Evolutionary conservation across 1,140 invertebrate genomes (phyloP), one percentile per base, ranked within the genome.

Genomic region (Lepidurus arcticus): DNA sequence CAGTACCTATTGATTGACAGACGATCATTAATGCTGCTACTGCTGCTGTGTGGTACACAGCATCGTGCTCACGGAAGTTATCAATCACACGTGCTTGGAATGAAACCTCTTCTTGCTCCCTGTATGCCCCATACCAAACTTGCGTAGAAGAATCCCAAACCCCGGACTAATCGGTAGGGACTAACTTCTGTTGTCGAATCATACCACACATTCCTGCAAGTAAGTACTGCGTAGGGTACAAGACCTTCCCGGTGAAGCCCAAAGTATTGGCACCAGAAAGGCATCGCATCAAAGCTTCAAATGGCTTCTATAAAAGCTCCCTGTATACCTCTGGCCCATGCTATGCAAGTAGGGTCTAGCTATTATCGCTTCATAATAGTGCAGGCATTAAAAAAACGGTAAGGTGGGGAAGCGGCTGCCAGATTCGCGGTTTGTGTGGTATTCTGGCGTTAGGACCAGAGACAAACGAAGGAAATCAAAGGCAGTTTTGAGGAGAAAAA

Each of bases 31-130:
- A 34, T 34, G 34, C 34, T 65, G 47, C 47, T 65, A 6, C 47
- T 21, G 21, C 13, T 65, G 53, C 53, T 21, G n/a, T 65, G 53
- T 65, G 53, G 53, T 65, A 65, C 53, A 9, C 53, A 65, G 8
- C 53, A 65, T 21, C 53, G 53, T 65, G 53, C 53, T 65, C 53
- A 65, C 53, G 21, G 16, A 21, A 65, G 53, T 65, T 65, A 65
- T 65, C 53, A 65, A 65, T 65, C 53, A 65, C 53, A 65, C 53
- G 53, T 65, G 53, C 53, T 65, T 21, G 13, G 53, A 65, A 65
- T 65, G 53, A 9, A 65, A 65, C 53, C 21, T 21, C 6, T 7
- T 65, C 9, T 21, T 65, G 53, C 16, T 65, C 16, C 53, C 53
- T 16, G 7, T 21, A 21, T 65, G 53, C 53, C 53, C 53, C 21